These are phyloP conservation scores for Polydrusus cervinus DNA, from an alignment of 2,888 invertebrate genomes.

Conservation along the genomic window DNA sequence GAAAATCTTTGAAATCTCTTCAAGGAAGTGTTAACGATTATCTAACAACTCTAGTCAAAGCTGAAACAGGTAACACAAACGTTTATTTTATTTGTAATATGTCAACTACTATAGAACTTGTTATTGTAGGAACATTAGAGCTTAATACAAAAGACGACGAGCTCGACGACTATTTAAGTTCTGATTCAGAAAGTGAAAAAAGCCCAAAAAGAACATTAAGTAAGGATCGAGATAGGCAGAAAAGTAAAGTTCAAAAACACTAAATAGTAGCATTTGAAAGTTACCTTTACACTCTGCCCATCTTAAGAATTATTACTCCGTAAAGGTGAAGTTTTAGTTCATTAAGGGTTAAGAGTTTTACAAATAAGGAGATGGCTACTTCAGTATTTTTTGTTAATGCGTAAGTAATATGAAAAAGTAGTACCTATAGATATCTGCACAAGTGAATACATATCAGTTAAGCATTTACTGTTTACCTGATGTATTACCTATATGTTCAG, in stretches of 20 bases:
- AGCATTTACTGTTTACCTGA: too few species aligned
- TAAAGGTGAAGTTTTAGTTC: background rate
- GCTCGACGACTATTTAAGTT: slow-evolving; percentile 45
- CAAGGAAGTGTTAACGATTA: slow-evolving; percentile 58
- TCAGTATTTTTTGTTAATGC: slow-evolving; percentile 83
- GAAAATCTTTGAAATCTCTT: slow-evolving; percentile 54
- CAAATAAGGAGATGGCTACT: slow-evolving; percentile 62
- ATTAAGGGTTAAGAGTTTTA: background rate
- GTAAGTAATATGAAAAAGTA: slow-evolving; percentile 77
- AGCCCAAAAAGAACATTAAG: slow-evolving; percentile 46
- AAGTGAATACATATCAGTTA: too few species aligned
- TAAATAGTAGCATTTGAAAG: slow-evolving; percentile 14
- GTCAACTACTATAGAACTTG: background rate
- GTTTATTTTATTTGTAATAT: background rate
- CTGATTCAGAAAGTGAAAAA: slow-evolving; percentile 46
- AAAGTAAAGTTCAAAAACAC: slow-evolving; percentile 26
- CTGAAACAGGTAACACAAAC: slow-evolving; percentile 44
- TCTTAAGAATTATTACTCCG: background rate
- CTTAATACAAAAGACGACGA: slow-evolving; percentile 9
- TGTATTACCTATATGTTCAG: too few species aligned
- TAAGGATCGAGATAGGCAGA: slow-evolving; percentile 9
- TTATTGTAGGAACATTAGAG: slow-evolving; percentile 30
- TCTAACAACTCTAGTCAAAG: slow-evolving; percentile 58
- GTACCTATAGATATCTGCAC: background rate
- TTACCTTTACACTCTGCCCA: background rate